Conservation (phyloP, 2,797 vertebrate species). For the Sebastes vulpes region DNA sequence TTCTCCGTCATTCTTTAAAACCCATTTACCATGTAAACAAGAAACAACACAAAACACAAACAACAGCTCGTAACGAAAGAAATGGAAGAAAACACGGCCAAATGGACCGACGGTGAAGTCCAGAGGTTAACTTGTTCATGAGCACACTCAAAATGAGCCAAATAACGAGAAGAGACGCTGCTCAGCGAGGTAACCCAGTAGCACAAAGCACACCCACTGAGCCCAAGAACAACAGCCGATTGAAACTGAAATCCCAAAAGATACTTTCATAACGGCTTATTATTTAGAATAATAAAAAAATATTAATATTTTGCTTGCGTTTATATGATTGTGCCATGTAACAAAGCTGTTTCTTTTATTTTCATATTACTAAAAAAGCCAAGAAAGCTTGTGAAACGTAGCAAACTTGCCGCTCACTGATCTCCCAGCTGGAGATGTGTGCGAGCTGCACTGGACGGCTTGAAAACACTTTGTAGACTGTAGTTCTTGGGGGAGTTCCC, state of each 20-base stretch:
- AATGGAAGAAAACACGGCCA: neutral
- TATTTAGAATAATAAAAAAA: too few relatives aligned
- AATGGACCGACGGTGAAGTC: neutral
- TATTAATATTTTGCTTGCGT: too few relatives aligned
- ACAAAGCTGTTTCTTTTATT: too few relatives aligned
- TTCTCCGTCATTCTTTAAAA: neutral
- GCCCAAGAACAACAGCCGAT: neutral
- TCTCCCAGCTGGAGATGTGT: too few relatives aligned
- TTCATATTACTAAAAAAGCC: too few relatives aligned
- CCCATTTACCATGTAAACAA: too few relatives aligned
- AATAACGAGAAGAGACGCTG: neutral
- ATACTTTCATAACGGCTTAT: too few relatives aligned
- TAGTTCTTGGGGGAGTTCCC: neutral
- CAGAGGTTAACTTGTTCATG: neutral
- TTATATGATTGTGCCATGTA: too few relatives aligned
- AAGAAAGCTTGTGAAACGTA: too few relatives aligned
- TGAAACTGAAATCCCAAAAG: too few relatives aligned
- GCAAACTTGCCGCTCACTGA: too few relatives aligned
- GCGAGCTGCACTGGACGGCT: neutral
- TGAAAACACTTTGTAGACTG: neutral
- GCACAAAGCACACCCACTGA: neutral
- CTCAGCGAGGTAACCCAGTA: neutral
- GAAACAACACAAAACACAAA: neutral
- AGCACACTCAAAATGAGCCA: neutral
- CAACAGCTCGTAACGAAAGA: neutral